Percentiles rank a stretch among this genome's conserved stretches.
Conservation (phyloP, 2,113 vertebrate species). For the Ctenodactylus gundi region DNA sequence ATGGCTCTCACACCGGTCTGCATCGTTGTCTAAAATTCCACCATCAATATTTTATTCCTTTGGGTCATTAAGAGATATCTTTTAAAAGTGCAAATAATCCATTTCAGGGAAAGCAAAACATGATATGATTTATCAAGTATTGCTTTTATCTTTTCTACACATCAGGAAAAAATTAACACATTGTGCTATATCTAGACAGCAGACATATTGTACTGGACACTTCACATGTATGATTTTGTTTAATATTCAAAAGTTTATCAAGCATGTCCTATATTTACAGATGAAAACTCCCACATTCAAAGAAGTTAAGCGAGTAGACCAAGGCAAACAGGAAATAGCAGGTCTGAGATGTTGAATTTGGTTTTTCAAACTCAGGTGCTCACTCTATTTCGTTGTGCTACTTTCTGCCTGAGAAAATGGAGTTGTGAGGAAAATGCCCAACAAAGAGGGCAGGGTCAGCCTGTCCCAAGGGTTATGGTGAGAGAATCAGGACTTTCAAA, state of each 20-base stretch:
- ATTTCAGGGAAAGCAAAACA: not conserved
- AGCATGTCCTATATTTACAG: not conserved
- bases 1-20: not conserved
- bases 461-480: not conserved
- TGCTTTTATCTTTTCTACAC: not conserved
- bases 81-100: constrained; percentile 29
- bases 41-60: constrained; percentile 2
- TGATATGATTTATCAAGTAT: not conserved
- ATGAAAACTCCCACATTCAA: not conserved
- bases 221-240: not conserved
- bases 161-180: not conserved
- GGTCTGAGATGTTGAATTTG: not conserved
- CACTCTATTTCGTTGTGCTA: not conserved
- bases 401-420: not conserved
- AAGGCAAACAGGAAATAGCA: not conserved
- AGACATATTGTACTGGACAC: not conserved
- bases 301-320: not conserved
- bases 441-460: not conserved
- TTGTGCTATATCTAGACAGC: not conserved
- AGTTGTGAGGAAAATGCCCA: not conserved
- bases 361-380: not conserved
- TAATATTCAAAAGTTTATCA: not conserved
- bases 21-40: not conserved
- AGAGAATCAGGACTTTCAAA: not conserved
- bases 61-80: not conserved